phyloP scores from a whole-genome alignment of 1,140 invertebrate species.

The Grapholita molesta region DNA sequence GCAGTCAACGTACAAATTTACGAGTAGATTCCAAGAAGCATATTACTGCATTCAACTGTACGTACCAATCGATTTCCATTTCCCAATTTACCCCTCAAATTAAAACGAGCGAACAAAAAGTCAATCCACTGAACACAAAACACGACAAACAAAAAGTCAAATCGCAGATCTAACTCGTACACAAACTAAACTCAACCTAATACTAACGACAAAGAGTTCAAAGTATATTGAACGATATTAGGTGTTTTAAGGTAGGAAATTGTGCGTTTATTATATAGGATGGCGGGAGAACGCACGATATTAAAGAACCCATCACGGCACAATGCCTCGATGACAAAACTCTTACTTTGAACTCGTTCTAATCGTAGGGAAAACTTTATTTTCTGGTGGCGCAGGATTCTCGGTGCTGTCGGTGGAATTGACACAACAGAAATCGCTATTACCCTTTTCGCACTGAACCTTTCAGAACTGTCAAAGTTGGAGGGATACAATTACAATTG shows the following conservation, averaged over 20 bases:
- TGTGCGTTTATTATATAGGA: background rate
- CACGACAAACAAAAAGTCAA: slow-evolving; percentile 2
- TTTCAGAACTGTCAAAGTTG: too few species aligned
- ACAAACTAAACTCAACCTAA: background rate
- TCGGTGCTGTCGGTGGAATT: background rate
- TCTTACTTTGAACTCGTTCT: slow-evolving; percentile 10
- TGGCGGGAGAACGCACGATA: slow-evolving; percentile 1
- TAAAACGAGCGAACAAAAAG: slow-evolving; percentile 14
- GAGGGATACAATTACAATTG: too few species aligned
- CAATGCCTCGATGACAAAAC: slow-evolving; percentile 18
- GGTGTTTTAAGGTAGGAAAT: slow-evolving; percentile 3
- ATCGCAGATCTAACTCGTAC: background rate
- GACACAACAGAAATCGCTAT: background rate
- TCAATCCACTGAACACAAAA: slow-evolving; percentile 8
- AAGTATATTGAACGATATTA: background rate
- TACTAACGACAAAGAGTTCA: background rate
- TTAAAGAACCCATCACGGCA: slow-evolving; percentile 17
- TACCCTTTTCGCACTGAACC: too few species aligned
- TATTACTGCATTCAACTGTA: too few species aligned
- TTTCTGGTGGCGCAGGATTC: background rate
- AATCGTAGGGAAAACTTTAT: slow-evolving; percentile 19
- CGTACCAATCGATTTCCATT: slow-evolving; percentile 12
- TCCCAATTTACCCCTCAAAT: slow-evolving; percentile 15
- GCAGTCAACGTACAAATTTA: too few species aligned
- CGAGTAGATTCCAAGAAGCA: too few species aligned